A percentile compares a stretch with the other conserved stretches of the same genome.
phyloP scores from a whole-genome alignment of 53 echinoderm and acorn worm genomes.

The Apostichopus leukothele region DNA sequence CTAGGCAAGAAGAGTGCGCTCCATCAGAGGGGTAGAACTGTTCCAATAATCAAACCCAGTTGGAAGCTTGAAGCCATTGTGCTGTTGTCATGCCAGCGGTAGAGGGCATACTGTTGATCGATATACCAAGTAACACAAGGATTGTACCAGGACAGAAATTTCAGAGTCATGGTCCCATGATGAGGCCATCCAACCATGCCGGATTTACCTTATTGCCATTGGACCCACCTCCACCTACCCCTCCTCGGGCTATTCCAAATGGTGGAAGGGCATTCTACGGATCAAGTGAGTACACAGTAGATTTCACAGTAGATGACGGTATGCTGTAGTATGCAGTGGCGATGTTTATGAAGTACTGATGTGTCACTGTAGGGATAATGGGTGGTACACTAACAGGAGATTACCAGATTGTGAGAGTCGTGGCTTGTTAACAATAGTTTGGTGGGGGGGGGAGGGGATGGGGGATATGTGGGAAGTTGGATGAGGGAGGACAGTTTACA shows the following conservation, averaged over 20 bases:
- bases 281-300: neutral
- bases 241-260: slow-evolving; percentile 41
- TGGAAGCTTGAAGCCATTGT: neutral
- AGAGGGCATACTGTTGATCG: slow-evolving; percentile 24
- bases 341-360: too few species aligned
- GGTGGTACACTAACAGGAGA: too few species aligned
- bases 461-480: too few species aligned
- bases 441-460: too few species aligned
- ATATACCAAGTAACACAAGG: slow-evolving; percentile 18
- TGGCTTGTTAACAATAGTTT: too few species aligned
- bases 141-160: slow-evolving; percentile 18
- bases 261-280: neutral
- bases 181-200: slow-evolving; percentile 22
- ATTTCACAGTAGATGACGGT: too few species aligned
- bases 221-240: slow-evolving; percentile 40
- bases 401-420: too few species aligned
- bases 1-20: neutral
- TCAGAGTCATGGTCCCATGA: slow-evolving; percentile 31
- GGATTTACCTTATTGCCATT: slow-evolving; percentile 27
- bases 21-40: neutral
- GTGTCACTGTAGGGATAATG: too few species aligned
- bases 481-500: too few species aligned
- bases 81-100: slow-evolving; percentile 21
- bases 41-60: neutral
- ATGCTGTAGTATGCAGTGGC: too few species aligned